A percentile compares a stretch with the other conserved stretches of the same genome.
These are phyloP conservation scores for Glyptemys insculpta DNA, from an alignment of 2,797 vertebrate species.

Conservation along the genomic window DNA sequence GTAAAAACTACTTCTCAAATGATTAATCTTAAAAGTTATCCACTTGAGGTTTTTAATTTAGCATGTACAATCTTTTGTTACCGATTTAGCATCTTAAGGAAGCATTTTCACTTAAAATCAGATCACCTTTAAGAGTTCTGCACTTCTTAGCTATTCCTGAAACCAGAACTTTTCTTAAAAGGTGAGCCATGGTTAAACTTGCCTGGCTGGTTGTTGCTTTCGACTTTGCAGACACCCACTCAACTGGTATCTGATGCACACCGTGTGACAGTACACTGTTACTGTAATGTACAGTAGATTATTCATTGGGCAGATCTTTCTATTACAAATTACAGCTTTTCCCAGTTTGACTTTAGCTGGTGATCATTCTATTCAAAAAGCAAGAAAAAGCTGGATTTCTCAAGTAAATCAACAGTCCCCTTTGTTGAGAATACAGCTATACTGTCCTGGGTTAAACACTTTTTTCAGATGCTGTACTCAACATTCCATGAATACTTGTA, in stretches of 20 bases:
- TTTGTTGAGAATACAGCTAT: background rate
- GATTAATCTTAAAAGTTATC: background rate
- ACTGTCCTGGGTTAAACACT: background rate
- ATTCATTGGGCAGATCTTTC: background rate
- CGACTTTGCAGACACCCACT: background rate
- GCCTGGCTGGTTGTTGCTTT: background rate
- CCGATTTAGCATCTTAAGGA: background rate
- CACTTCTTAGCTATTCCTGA: background rate
- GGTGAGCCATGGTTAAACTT: background rate
- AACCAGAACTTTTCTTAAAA: background rate
- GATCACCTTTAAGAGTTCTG: background rate
- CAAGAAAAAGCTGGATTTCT: background rate
- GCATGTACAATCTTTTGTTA: background rate
- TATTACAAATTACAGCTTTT: background rate
- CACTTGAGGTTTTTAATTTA: background rate
- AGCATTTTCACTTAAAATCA: background rate
- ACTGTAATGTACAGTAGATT: background rate
- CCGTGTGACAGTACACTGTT: background rate
- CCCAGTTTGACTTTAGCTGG: background rate
- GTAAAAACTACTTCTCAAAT: background rate
- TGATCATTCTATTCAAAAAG: background rate
- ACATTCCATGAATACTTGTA: background rate
- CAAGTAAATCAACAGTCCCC: background rate
- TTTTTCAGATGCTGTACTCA: background rate
- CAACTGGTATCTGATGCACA: background rate